Base-by-base conservation (phyloP, 2,888 invertebrate genomes). In the Ophonus ardosiacus region DNA sequence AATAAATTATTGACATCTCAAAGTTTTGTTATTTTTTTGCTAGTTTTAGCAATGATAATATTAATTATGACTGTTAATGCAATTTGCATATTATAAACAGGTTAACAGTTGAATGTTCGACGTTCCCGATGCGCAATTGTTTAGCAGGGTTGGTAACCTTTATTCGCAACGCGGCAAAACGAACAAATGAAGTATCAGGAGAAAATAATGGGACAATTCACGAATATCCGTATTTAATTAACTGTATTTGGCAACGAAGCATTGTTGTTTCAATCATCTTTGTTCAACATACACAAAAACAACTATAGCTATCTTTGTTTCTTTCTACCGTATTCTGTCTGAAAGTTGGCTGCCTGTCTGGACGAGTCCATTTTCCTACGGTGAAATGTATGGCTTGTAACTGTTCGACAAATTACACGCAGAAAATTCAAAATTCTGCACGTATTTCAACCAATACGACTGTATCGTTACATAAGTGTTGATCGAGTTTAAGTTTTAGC, bases 341-440 rank as follows among this genome's bases (percentile, higher is more conserved):
- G 40, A n/a, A 61, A 65, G 85, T 85, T 85, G 85, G 85, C 85
- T 59, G 85, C 85, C 79, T 79, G 85, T 80, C 80, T 71, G 80
- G 85, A 80, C 68, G 85, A 85, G 85, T 85, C 85, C 85, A 85
- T 85, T 80, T 71, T 85, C 15, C 38, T 63, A 21, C 38, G 24
- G 68, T 80, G 79, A 84, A 59, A 85, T 65, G 68, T 85, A 59
- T 68, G 71, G 68, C 68, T 84, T 78, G 78, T 57, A 15, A 17
- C 21, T 63, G 51, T 84, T 13, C 43, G 43, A 13, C 31, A 59
- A 63, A 51, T 38, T 43, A 18, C 18, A 82, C 61, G 15, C 63
- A 65, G 61, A 84, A 61, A 63, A 76, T 63, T 84, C 38, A 65
- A 81, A 81, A 65, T 17, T 63, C 43, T 76, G 18, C 43, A 43